Base-by-base conservation (phyloP, 2,888 invertebrate species). In the Morpho achilles region DNA sequence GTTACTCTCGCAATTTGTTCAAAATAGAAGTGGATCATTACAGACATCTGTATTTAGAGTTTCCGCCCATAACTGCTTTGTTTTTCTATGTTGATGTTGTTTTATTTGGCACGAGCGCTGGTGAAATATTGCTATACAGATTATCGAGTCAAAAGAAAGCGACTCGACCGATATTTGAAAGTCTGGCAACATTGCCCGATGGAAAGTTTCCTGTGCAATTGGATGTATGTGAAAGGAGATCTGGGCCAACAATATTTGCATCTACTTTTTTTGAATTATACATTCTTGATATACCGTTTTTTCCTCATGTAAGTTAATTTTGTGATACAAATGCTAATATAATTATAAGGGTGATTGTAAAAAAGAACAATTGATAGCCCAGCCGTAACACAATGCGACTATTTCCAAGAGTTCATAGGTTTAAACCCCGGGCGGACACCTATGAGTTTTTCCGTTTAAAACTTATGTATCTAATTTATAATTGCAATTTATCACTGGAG, bases 31-130 rank as follows among this genome's bases (percentile, higher is more conserved):
- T 84, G 0, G 80, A 84, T 23, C 71, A 74, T 47, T 77, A 79
- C 43, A 68, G 74, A 44, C 84, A 84, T 69, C 68, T 86, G 51
- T 88, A 87, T 65, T 67, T 87, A 55, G 87, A 88, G 48, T 87
- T 87, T 63, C 83, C 82, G 16, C 74, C 77, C 0, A 80, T 88
- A 54, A 84, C 84, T 7, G 80, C 87, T 0, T 62, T 86, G 56
- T 87, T 85, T 67, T 87, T 85, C 64, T 87, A 88, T 64, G 80
- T 79, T 8, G 84, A 87, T 51, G 69, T 82, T 48, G 78, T 85
- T 8, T 59, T 88, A 43, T 78, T 87, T 55, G 87, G 79, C 0
- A 82, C 86, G 2, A 76, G 63, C 46, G 62, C 68, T 6, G 81
- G 87, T 7, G 80, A 82, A 44, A 82, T 88, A 32, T 65, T 84